Percentiles rank a stretch among this genome's conserved stretches.
phyloP scores from a whole-genome alignment of 2,888 invertebrate species.

The Choreutis nemorana region DNA sequence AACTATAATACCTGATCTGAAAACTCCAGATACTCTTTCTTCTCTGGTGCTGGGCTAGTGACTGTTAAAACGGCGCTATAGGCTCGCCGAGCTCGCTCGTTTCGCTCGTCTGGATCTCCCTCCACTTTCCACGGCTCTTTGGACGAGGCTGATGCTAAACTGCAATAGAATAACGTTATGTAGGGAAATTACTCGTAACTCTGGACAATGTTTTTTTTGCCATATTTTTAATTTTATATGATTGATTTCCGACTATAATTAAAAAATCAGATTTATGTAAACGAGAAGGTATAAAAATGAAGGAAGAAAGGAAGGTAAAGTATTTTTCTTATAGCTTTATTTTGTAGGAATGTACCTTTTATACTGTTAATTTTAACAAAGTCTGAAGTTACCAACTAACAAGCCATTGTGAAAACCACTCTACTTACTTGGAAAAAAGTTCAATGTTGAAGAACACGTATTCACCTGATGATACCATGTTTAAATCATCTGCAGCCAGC shows the following conservation, averaged over 20 bases:
- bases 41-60: slow-evolving; percentile 83
- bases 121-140: slow-evolving; percentile 87
- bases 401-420: too few relatives aligned
- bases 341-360: too few relatives aligned
- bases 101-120: slow-evolving; percentile 80
- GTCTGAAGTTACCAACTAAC: too few relatives aligned
- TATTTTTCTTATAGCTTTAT: too few relatives aligned
- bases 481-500: slow-evolving; percentile 91
- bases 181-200: too few relatives aligned
- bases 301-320: too few relatives aligned
- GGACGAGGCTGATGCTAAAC: slow-evolving; percentile 66
- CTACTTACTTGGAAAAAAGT: slow-evolving; percentile 91
- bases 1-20: slow-evolving; percentile 69
- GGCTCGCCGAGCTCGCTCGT: slow-evolving; percentile 83
- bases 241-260: too few relatives aligned
- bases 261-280: too few relatives aligned
- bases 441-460: slow-evolving; percentile 99
- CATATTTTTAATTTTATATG: too few relatives aligned
- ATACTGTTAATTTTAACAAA: too few relatives aligned
- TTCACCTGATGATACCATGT: slow-evolving; percentile 96
- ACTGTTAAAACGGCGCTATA: slow-evolving; percentile 90
- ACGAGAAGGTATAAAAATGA: too few relatives aligned
- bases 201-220: too few relatives aligned
- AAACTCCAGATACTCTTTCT: slow-evolving; percentile 79
- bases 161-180: slow-evolving; percentile 25